These are phyloP conservation scores for Cinclus mexicanus DNA, from an alignment of 2,113 vertebrate genomes.

Conservation along the genomic window DNA sequence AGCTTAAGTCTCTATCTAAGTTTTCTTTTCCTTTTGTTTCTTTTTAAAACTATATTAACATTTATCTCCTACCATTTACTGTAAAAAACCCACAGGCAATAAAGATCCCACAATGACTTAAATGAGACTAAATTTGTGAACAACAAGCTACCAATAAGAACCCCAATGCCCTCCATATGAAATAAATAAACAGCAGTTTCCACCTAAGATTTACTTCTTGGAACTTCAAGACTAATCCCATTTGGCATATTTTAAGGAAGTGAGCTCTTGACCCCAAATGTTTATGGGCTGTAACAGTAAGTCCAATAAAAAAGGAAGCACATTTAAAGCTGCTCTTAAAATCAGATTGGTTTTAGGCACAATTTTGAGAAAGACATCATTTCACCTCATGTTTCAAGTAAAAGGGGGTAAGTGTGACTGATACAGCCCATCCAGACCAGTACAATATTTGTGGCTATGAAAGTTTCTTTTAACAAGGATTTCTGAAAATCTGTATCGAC, in stretches of 20 bases:
- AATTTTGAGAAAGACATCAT: neutral
- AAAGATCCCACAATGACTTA: neutral
- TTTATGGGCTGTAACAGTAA: conserved; percentile 36
- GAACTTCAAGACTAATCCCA: conserved; percentile 22
- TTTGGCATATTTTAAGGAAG: conserved; percentile 35
- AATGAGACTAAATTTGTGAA: conserved; percentile 20
- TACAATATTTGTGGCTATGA: neutral
- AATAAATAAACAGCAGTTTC: conserved; percentile 43
- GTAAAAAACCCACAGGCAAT: conserved; percentile 5
- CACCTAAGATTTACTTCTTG: conserved; percentile 26
- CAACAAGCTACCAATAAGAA: neutral
- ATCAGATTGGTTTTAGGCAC: conserved; percentile 1
- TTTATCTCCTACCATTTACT: neutral
- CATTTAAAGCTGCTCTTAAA: conserved; percentile 44
- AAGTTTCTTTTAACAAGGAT: neutral
- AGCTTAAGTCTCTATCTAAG: neutral
- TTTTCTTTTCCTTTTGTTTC: neutral
- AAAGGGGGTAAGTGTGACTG: neutral
- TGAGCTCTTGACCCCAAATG: conserved; percentile 41
- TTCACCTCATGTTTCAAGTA: conserved; percentile 8
- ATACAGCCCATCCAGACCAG: neutral
- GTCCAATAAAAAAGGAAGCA: neutral
- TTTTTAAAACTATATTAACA: neutral
- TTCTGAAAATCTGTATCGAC: neutral
- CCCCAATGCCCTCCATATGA: neutral